Conservation (phyloP, 2,113 vertebrate species). For the Mohoua ochrocephala region DNA sequence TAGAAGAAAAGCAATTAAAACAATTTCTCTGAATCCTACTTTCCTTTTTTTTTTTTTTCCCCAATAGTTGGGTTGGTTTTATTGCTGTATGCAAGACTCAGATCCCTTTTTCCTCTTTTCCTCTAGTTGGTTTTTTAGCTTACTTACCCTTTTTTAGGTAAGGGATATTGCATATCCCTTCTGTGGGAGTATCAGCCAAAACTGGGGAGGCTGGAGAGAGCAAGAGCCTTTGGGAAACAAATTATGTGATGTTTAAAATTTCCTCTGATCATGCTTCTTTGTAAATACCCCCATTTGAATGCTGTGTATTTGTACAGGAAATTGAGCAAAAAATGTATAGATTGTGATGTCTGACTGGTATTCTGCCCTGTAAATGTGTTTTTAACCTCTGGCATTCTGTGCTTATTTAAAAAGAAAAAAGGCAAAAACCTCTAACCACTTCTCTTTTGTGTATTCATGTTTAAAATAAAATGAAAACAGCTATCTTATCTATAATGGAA, state of each 20-base stretch:
- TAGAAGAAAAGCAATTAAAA: slow-evolving; percentile 21
- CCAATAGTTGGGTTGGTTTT: neutral
- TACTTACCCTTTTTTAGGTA: slow-evolving; percentile 28
- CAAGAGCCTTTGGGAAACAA: slow-evolving; percentile 74
- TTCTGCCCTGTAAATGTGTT: slow-evolving; percentile 91
- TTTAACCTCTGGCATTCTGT: slow-evolving; percentile 81
- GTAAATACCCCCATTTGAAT: slow-evolving; percentile 93
- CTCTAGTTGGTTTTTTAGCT: neutral
- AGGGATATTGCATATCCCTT: slow-evolving; percentile 42
- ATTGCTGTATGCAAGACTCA: neutral
- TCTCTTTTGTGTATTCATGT: slow-evolving; percentile 80
- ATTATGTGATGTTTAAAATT: slow-evolving; percentile 79
- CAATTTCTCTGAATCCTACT: neutral
- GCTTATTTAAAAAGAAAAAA: slow-evolving; percentile 72
- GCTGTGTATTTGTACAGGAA: slow-evolving; percentile 96
- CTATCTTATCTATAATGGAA: slow-evolving; percentile 80
- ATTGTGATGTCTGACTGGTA: slow-evolving; percentile 91
- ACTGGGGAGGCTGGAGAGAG: slow-evolving; percentile 62
- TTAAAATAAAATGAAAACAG: slow-evolving; percentile 69
- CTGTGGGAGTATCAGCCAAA: slow-evolving; percentile 55
- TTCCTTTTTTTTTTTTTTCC: neutral
- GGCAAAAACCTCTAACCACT: slow-evolving; percentile 71
- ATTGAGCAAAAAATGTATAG: slow-evolving; percentile 95
- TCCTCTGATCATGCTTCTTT: slow-evolving; percentile 82
- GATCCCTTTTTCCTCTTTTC: neutral